Evolutionary conservation across 2,113 vertebrate species (phyloP), one percentile per base, ranked within the genome.

Genomic region (Epinephelus moara): DNA sequence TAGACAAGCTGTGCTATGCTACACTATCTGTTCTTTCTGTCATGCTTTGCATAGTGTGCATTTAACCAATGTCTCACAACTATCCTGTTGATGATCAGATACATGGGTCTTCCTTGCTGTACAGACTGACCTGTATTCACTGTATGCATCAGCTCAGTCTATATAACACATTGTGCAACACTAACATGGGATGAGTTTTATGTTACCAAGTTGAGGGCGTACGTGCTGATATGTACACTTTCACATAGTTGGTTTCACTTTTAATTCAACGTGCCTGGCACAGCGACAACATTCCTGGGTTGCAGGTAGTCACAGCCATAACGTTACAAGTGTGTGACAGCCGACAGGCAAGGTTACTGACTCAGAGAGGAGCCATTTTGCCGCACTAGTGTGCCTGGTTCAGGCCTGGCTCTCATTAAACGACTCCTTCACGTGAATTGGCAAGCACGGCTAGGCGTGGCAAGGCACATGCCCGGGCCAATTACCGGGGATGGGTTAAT

Each of bases 281-380:
- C 11, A 52, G 27, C 4, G 52, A 6, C 19, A 49, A 19, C 21
- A 9, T 10, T 19, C 1, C 19, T 8, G 45, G 17, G 14, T 5
- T 30, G 37, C 72, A 71, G 75, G 59, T 47, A 25, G 40, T 27
- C 62, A 37, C 30, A 52, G 42, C 49, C 50, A 8, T 2, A 45
- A 11, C 42, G 11, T 45, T 45, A 6, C 7, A 50, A 17, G 59
- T 27, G 33, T 47, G 37, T 72, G 47, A 70, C 80, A 85, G 63
- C n/a, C 52, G 23, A 42, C 61, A 75, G 49, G 33, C 89, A 95
- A 91, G 89, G 89, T 92, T 89, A 87, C 12, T 1, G 66, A 49
- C 40, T 4, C 9, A 45, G 60, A 49, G 40, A 73, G 90, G 50
- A 84, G 92, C 88, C 91, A 92, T 91, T 90, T 94, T 92, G 78